Base-by-base conservation (phyloP, 2,113 vertebrate species). In the Vulpes vulpes region DNA sequence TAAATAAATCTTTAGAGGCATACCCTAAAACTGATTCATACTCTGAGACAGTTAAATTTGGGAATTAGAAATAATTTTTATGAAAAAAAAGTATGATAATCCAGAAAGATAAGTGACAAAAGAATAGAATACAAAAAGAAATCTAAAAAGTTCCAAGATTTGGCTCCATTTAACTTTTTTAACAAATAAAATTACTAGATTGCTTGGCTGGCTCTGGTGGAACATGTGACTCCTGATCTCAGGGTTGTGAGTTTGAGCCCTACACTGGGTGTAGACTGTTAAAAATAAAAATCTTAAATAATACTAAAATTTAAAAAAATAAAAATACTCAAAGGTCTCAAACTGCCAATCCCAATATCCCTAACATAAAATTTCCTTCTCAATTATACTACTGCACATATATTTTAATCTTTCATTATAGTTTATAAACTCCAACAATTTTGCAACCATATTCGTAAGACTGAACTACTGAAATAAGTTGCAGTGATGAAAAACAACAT, bases 331-430 rank as follows among this genome's bases (percentile, higher is more conserved):
- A 30, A 35, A 84, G 65, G 38, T 87, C 35, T 51, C 57, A 94
- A 94, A 74, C 2, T 57, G 69, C 57, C 82, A 82, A 64, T 90
- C 12, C 83, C 79, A 38, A 79, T 19, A 71, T 55, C 5, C 3
- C n/a, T 73, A 82, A 11, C 87, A 93, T 91, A 22, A 95, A 55
- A 27, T 71, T 80, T n/a, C 43, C 67, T 82, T 92, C 84, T 84
- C 55, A 88, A 65, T 67, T 90, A 82, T 7, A 87, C 11, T 43
- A 57, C 16, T 84, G 8, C 8, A 32, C 62, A 8, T 79, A 25
- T n/a, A 96, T 60, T 96, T 93, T 85, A 89, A 88, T 82, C 38
- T 80, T 96, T n/a, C 23, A 69, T 90, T 69, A 74, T 9, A 65
- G 22, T 92, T 86, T 94, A 64, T 87, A 94, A 89, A 67, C 15